Percentiles rank a stretch among this genome's conserved stretches.
These are phyloP conservation scores for Aethina tumida DNA, from an alignment of 1,140 invertebrate species.

Conservation along the genomic window DNA sequence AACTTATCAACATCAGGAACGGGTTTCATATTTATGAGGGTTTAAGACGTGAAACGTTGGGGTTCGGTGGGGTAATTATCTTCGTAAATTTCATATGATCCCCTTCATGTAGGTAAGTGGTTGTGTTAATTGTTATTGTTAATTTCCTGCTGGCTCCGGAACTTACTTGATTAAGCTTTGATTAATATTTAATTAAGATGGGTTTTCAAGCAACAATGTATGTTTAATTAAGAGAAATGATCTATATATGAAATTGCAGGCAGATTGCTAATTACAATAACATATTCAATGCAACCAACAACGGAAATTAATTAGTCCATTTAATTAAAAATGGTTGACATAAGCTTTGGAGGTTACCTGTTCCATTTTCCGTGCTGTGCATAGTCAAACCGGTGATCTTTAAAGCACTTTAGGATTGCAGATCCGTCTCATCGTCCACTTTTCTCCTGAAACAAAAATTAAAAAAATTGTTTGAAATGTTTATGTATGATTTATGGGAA, in stretches of 20 bases:
- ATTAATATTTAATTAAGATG: conserved; percentile 8
- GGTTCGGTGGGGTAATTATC: conserved; percentile 29
- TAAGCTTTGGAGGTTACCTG: conserved; percentile 25
- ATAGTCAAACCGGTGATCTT: conserved; percentile 22
- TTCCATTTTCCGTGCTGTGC: conserved; percentile 36
- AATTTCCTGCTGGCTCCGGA: conserved; percentile 5
- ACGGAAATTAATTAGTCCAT: neutral
- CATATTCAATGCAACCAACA: neutral
- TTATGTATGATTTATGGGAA: neutral
- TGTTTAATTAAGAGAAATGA: conserved; percentile 17
- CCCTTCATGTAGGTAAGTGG: conserved; percentile 12
- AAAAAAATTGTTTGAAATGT: neutral
- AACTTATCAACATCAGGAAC: too few species aligned
- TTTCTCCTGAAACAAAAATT: conserved; percentile 3
- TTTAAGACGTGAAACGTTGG: too few species aligned
- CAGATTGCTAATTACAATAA: neutral
- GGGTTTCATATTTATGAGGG: too few species aligned
- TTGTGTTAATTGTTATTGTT: too few species aligned
- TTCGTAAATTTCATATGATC: conserved; percentile 33
- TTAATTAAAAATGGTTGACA: neutral
- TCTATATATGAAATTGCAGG: neutral
- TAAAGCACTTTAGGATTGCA: neutral
- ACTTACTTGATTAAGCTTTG: conserved; percentile 10
- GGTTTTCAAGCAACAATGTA: conserved; percentile 5
- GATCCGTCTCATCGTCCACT: conserved; percentile 7